phyloP scores from a whole-genome alignment of 1,140 invertebrate species.

The Oryctes rhinoceros region DNA sequence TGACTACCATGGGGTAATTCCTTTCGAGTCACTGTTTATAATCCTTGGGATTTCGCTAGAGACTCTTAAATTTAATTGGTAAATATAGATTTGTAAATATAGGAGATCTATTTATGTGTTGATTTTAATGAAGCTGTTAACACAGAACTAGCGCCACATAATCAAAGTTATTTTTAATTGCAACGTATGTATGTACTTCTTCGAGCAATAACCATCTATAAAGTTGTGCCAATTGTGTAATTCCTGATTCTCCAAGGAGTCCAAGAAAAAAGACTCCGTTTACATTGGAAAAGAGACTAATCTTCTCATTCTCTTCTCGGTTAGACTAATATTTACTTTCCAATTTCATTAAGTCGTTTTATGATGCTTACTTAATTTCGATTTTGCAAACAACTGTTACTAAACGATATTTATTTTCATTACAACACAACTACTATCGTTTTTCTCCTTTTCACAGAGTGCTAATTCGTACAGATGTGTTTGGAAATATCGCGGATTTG shows the following conservation, averaged over 20 bases:
- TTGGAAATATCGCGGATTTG: no score
- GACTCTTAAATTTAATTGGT: neutral
- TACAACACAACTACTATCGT: neutral
- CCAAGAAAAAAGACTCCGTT: neutral
- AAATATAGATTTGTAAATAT: neutral
- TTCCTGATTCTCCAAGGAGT: neutral
- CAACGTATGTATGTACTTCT: neutral
- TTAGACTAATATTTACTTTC: constrained; percentile 13
- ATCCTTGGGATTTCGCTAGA: neutral
- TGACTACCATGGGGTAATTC: neutral
- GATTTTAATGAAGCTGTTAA: neutral
- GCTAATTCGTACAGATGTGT: neutral
- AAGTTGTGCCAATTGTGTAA: neutral
- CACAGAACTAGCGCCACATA: neutral
- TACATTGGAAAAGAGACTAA: constrained; percentile 1
- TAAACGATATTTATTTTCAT: neutral
- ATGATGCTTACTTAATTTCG: constrained; percentile 10
- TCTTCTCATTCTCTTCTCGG: neutral
- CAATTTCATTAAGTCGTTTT: constrained; percentile 10
- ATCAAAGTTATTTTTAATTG: neutral
- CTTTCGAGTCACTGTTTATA: neutral
- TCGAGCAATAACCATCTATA: neutral
- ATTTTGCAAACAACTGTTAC: neutral
- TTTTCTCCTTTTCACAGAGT: neutral
- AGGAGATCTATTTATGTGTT: neutral